These are phyloP conservation scores for Agrotis ipsilon DNA, from an alignment of 2,888 invertebrate species.

Conservation along the genomic window DNA sequence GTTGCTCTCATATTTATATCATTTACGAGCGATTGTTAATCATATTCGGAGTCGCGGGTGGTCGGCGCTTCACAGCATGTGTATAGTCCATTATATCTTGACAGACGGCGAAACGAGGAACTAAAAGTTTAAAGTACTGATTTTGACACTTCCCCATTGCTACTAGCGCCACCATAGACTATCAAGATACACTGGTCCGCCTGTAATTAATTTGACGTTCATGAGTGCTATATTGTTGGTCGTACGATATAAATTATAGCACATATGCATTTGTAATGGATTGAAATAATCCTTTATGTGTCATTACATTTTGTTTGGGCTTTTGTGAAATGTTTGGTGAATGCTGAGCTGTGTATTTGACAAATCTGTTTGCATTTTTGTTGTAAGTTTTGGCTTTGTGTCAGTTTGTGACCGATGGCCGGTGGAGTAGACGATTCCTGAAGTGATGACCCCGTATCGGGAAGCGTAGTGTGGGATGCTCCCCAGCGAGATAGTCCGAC, in stretches of 20 bases:
- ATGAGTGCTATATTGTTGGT: conserved; percentile 69
- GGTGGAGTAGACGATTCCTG: no score
- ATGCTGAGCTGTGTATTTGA: conserved; percentile 20
- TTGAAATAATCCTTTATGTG: conserved; percentile 63
- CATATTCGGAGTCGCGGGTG: conserved; percentile 72
- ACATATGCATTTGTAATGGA: conserved; percentile 66
- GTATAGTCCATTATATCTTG: conserved; percentile 37
- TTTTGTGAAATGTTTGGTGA: conserved; percentile 35
- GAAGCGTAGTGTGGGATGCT: no score
- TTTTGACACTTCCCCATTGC: conserved; percentile 6
- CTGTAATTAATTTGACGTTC: conserved; percentile 77
- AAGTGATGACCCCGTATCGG: no score
- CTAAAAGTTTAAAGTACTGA: conserved; percentile 23
- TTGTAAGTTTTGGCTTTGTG: conserved; percentile 15
- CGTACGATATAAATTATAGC: conserved; percentile 66
- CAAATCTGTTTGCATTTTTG: conserved; percentile 40
- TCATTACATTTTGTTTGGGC: conserved; percentile 48
- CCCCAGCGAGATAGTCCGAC: no score
- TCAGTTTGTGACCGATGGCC: conserved; percentile 5
- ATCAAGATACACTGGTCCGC: conserved; percentile 25
- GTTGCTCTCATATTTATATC: conserved; percentile 63
- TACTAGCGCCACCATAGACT: conserved; percentile 34
- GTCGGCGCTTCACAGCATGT: conserved; percentile 67
- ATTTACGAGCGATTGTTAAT: conserved; percentile 71
- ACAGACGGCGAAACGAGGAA: conserved; percentile 29